Conservation (phyloP, 2,888 invertebrate genomes). For the Drosophila mulleri region DNA sequence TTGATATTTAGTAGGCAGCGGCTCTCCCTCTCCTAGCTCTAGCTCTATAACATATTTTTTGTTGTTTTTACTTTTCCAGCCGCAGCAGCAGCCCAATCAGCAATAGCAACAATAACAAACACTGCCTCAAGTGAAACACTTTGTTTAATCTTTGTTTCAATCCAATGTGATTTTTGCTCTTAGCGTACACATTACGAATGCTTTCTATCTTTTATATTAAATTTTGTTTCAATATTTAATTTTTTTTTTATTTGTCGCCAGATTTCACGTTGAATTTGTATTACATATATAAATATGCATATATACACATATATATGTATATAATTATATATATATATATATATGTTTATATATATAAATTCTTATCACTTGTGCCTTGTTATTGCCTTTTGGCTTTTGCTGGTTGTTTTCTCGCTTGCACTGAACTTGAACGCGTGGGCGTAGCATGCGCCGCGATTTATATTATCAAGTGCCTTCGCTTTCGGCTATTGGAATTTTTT, state of each 20-base stretch:
- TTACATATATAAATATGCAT: constrained; percentile 35
- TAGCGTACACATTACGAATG: constrained; percentile 71
- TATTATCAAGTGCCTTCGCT: constrained; percentile 64
- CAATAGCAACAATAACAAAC: constrained; percentile 60
- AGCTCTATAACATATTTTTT: constrained; percentile 21
- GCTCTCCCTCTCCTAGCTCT: constrained; percentile 28
- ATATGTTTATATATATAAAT: constrained; percentile 43
- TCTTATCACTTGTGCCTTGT: constrained; percentile 56
- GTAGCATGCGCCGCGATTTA: constrained; percentile 57
- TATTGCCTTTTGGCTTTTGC: constrained; percentile 49
- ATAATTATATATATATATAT: not conserved
- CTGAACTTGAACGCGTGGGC: constrained; percentile 71
- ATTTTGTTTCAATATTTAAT: constrained; percentile 12
- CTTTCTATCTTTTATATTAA: constrained; percentile 62
- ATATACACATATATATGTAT: constrained; percentile 1
- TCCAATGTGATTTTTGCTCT: constrained; percentile 36
- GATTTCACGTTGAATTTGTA: constrained; percentile 66
- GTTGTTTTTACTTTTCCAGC: constrained; percentile 36
- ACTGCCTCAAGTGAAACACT: constrained; percentile 61
- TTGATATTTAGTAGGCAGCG: constrained; percentile 33
- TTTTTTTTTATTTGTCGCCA: constrained; percentile 54
- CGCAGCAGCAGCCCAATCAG: constrained; percentile 30
- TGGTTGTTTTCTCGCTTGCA: constrained; percentile 53
- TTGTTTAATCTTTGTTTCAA: constrained; percentile 67
- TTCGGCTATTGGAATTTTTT: constrained; percentile 78